phyloP scores from a whole-genome alignment of 1,140 invertebrate genomes.

The Papilio machaon region DNA sequence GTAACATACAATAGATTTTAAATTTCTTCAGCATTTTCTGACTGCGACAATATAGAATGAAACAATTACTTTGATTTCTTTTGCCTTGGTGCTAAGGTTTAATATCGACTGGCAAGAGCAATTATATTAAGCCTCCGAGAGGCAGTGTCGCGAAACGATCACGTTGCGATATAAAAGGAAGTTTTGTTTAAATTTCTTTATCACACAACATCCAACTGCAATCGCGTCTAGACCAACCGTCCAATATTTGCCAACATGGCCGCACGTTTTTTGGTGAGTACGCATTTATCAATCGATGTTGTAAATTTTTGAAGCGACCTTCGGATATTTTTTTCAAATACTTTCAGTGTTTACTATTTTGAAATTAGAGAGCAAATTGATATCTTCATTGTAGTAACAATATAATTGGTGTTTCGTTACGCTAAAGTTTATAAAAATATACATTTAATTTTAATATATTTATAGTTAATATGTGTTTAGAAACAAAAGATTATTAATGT shows the following conservation, averaged over 20 bases:
- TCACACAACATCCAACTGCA: slow-evolving; percentile 69
- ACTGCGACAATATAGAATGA: not conserved
- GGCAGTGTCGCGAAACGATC: slow-evolving; percentile 77
- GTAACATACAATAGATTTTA: slow-evolving; percentile 35
- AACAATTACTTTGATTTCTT: slow-evolving; percentile 33
- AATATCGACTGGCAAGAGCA: slow-evolving; percentile 35
- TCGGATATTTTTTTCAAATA: slow-evolving; percentile 25
- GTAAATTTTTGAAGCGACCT: slow-evolving; percentile 30
- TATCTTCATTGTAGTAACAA: not conserved
- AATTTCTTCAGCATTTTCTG: slow-evolving; percentile 19
- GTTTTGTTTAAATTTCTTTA: slow-evolving; percentile 79
- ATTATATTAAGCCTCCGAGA: slow-evolving; percentile 61
- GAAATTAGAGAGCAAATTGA: slow-evolving; percentile 5
- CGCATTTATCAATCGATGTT: slow-evolving; percentile 28
- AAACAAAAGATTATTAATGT: too few species aligned
- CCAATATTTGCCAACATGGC: slow-evolving; percentile 59
- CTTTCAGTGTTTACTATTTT: slow-evolving; percentile 15
- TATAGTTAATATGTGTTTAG: too few species aligned
- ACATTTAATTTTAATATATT: not conserved
- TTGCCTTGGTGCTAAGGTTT: slow-evolving; percentile 26
- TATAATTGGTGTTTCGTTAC: not conserved
- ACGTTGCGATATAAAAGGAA: slow-evolving; percentile 81
- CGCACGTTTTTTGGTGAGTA: slow-evolving; percentile 72
- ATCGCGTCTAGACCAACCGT: slow-evolving; percentile 57
- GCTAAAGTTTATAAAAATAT: not conserved